Evolutionary conservation across 2,888 invertebrate species (phyloP).

Genomic region (Drosophila acutilabella): DNA sequence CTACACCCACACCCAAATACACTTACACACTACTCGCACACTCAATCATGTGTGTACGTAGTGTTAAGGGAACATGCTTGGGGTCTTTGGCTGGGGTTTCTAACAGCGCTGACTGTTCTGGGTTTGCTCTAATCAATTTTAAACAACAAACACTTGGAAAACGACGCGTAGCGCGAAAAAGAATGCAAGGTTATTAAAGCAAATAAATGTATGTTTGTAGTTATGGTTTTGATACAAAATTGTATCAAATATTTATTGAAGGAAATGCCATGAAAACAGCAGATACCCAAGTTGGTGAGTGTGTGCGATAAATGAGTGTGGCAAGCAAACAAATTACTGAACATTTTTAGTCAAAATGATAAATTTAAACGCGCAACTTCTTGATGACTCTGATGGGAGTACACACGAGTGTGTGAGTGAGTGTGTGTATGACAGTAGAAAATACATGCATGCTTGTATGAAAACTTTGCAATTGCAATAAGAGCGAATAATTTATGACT

Average conservation of each 20-base stretch:
- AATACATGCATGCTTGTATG: constrained; percentile 13
- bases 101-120: background rate
- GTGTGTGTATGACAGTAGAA: background rate
- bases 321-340: constrained; percentile 45
- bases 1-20: constrained; percentile 19
- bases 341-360: constrained; percentile 51
- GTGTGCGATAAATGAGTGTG: constrained; percentile 41
- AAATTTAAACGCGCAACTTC: constrained; percentile 33
- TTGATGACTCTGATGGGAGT: constrained; percentile 15
- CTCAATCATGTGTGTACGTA: constrained; percentile 49
- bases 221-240: constrained; percentile 7
- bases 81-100: constrained; percentile 47
- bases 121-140: constrained; percentile 72
- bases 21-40: constrained; percentile 31
- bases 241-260: constrained; percentile 52
- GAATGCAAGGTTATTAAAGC: constrained; percentile 71
- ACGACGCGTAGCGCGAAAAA: constrained; percentile 48
- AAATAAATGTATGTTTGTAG: constrained; percentile 32
- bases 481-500: constrained; percentile 39
- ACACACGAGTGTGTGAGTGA: background rate
- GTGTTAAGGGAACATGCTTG: constrained; percentile 66
- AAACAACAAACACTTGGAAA: constrained; percentile 67
- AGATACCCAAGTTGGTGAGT: background rate
- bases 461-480: constrained; percentile 43
- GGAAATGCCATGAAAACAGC: constrained; percentile 17